Evolutionary conservation across 2,797 vertebrate species (phyloP).

Genomic region (Rhinophrynus dorsalis): DNA sequence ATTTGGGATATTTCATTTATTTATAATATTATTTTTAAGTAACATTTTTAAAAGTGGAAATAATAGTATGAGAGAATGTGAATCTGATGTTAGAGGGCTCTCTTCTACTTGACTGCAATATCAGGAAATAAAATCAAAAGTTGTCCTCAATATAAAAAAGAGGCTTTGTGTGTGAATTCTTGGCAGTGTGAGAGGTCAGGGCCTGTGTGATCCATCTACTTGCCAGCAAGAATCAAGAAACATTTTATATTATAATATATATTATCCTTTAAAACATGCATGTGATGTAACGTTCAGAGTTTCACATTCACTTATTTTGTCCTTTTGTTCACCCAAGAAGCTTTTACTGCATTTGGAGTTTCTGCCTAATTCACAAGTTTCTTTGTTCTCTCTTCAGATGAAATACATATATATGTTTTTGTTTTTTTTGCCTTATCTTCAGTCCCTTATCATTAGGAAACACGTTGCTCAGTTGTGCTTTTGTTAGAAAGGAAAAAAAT

Average conservation of each 20-base stretch:
- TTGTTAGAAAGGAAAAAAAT: not conserved
- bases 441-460: conserved; percentile 48
- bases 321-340: not conserved
- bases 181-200: conserved; percentile 77
- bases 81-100: no score
- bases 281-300: not conserved
- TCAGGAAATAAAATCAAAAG: no score
- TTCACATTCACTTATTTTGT: conserved; percentile 42
- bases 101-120: no score
- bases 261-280: conserved; percentile 36
- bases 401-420: conserved; percentile 38
- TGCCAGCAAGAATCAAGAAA: conserved; percentile 64
- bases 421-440: conserved; percentile 56
- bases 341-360: conserved; percentile 53
- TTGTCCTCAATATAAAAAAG: conserved; percentile 66
- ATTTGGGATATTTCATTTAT: no score
- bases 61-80: no score
- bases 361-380: no score
- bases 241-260: conserved; percentile 57
- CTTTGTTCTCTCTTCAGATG: conserved; percentile 61
- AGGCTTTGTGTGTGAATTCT: conserved; percentile 82
- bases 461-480: not conserved
- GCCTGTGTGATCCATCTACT: conserved; percentile 71
- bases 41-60: no score
- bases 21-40: no score